Conservation (phyloP, 2,888 invertebrate genomes). For the Choreutis nemorana region DNA sequence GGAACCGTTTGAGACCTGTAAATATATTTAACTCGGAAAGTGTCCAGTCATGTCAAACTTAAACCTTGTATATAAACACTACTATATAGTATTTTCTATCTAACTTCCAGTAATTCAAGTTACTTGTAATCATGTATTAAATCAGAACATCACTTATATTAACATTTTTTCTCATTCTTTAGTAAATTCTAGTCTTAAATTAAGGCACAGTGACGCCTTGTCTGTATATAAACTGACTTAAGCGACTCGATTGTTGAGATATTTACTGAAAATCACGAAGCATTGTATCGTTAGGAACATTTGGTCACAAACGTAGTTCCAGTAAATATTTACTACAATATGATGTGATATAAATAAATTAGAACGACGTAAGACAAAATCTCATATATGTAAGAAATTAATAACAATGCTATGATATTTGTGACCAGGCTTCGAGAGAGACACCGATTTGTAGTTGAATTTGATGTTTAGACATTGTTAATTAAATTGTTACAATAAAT, state of each 20-base stretch:
- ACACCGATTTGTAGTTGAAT: slow-evolving; percentile 23
- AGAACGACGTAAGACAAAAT: slow-evolving; percentile 44
- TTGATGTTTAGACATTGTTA: slow-evolving; percentile 32
- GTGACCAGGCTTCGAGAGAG: slow-evolving; percentile 32
- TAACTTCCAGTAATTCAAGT: too few species aligned
- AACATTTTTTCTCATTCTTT: slow-evolving; percentile 41
- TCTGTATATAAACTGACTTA: slow-evolving; percentile 53
- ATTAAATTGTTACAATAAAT: slow-evolving; percentile 36
- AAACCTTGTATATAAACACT: too few species aligned
- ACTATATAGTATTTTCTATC: too few species aligned
- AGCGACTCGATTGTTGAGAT: slow-evolving; percentile 40
- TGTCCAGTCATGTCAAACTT: too few species aligned
- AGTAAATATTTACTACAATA: slow-evolving; percentile 46
- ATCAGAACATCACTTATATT: slow-evolving; percentile 23
- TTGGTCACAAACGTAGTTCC: slow-evolving; percentile 25
- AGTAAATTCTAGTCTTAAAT: slow-evolving; percentile 65
- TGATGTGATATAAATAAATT: slow-evolving; percentile 57
- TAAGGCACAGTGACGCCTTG: slow-evolving; percentile 53
- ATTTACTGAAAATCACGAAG: slow-evolving; percentile 30
- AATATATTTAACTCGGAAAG: too few species aligned
- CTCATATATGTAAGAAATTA: slow-evolving; percentile 35
- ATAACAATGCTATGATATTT: slow-evolving; percentile 19
- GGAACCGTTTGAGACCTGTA: too few species aligned
- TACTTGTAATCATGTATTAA: too few species aligned
- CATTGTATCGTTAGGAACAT: slow-evolving; percentile 14